phyloP scores from a whole-genome alignment of 1,140 invertebrate species.

The Ladona fulva region DNA sequence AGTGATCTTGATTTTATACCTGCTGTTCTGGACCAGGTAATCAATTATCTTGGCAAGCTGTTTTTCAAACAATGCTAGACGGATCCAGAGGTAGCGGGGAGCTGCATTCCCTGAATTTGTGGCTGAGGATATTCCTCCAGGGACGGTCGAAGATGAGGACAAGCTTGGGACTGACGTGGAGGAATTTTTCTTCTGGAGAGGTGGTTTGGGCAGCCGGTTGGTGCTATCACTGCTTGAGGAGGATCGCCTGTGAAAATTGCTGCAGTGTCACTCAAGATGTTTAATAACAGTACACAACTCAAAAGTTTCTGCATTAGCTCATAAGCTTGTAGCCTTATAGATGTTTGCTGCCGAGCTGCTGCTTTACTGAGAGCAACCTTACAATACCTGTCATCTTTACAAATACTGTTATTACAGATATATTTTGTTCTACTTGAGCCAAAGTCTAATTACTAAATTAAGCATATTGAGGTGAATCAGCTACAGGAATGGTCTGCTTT shows the following conservation, averaged over 20 bases:
- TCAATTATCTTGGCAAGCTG: constrained; percentile 79
- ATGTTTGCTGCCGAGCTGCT: no score
- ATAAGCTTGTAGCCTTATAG: no score
- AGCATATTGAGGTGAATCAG: no score
- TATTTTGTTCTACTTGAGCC: no score
- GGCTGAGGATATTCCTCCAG: not conserved
- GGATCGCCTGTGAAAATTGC: constrained; percentile 45
- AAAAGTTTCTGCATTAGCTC: no score
- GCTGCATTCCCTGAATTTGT: constrained; percentile 26
- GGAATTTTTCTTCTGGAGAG: constrained; percentile 53
- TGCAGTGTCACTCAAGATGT: no score
- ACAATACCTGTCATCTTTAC: no score
- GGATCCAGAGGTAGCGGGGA: constrained; percentile 76
- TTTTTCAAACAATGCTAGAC: constrained; percentile 80
- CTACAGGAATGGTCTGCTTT: no score
- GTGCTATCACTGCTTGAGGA: constrained; percentile 62
- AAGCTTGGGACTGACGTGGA: constrained; percentile 27
- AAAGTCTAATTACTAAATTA: no score
- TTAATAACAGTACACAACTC: no score
- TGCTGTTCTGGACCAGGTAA: constrained; percentile 71
- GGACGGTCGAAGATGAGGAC: constrained; percentile 1
- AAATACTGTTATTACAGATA: no score
- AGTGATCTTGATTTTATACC: constrained; percentile 30
- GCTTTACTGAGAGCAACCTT: no score
- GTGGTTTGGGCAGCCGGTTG: constrained; percentile 47